Base-by-base conservation (phyloP, 2,888 invertebrate species). In the Leptopilina drosophilae region DNA sequence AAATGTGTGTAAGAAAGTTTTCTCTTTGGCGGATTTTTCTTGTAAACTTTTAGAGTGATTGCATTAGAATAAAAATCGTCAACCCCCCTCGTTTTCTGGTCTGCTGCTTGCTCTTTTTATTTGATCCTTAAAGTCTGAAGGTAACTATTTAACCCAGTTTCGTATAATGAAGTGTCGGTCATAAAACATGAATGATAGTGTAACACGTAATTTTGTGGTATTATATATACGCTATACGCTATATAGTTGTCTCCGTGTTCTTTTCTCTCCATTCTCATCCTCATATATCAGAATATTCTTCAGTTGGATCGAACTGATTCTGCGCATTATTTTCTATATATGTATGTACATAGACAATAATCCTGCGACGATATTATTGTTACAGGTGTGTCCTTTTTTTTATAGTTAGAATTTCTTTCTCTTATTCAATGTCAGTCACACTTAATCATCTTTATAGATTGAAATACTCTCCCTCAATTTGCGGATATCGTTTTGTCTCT, bases 141-240 rank as follows among this genome's bases (percentile, higher is more conserved):
- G 66, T 66, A 9, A 15, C n/a, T n/a, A 66, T 66, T 66, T 66
- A 73, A 56, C 56, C 69, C 12, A 73, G 33, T 73, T 73, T 33
- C 53, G 15, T 59, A 73, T 73, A 33, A 33, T 0, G 33, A 73
- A 73, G 53, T 53, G 69, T 56, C 14, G 33, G 20, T 26, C 33
- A 56, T 56, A 73, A 56, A 73, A 73, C 12, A 26, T 73, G 53
- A 73, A 56, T 56, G 53, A n/a, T 73, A 26, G 33, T 73, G 26
- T 73, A 33, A 73, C 56, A 33, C 26, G 56, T 56, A 53, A 56
- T 53, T 73, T 56, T 56, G 33, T 73, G 56, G 26, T 33, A 73
- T 73, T 73, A 49, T 49, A 49, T 49, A 53, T 7, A 53, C 14
- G n/a, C n/a, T n/a, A n/a, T n/a, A n/a, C n/a, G n/a, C n/a, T n/a